Conservation (phyloP, 2,888 invertebrate genomes). For the Trilocha varians region DNA sequence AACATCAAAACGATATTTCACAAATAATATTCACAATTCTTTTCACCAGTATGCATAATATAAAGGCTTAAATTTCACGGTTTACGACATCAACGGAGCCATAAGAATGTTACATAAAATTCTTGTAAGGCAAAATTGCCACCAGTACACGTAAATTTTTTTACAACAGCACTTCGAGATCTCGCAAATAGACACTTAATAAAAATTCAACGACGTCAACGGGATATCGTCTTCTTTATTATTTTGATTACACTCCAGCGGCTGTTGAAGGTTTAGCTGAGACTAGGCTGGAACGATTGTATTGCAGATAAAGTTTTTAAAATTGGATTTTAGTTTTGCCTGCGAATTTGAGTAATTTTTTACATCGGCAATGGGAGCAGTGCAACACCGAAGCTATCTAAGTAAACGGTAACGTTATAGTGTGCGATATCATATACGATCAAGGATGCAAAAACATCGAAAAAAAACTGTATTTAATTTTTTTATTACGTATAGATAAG, state of each 20-base stretch:
- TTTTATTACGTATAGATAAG: no score
- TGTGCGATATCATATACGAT: no score
- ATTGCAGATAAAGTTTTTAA: not conserved
- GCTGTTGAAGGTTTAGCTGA: constrained; percentile 5
- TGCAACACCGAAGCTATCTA: no score
- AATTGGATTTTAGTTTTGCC: no score
- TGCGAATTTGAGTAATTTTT: no score
- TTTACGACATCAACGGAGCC: constrained; percentile 36
- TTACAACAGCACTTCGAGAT: constrained; percentile 31
- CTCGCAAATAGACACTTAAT: constrained; percentile 39
- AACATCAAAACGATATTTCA: no score
- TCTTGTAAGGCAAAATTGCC: constrained; percentile 40
- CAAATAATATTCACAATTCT: constrained; percentile 3
- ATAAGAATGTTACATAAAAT: constrained; percentile 42
- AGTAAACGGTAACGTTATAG: no score
- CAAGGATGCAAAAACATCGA: no score
- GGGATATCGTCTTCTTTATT: constrained; percentile 28
- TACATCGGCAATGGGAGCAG: no score
- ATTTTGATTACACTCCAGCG: constrained; percentile 22
- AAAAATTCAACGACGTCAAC: constrained; percentile 35
- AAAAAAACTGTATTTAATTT: no score
- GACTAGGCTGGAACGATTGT: constrained; percentile 4
- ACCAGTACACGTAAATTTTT: constrained; percentile 41
- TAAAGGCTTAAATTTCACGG: constrained; percentile 40
- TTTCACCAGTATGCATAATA: constrained; percentile 14